phyloP scores from a whole-genome alignment of 2,113 vertebrate species.

The Limanda limanda region DNA sequence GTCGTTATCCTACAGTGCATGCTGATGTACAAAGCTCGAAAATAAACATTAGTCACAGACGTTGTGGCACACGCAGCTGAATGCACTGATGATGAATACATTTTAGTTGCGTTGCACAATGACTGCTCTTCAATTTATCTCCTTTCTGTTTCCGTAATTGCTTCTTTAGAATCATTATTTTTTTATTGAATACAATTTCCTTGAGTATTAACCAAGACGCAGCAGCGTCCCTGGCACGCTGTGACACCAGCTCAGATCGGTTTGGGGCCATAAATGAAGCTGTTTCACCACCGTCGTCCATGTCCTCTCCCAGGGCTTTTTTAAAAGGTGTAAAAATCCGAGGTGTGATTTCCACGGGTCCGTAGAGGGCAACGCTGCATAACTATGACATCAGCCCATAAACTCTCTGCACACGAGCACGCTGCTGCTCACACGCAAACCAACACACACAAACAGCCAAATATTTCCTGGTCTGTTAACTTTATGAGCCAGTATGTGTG shows the following conservation, averaged over 20 bases:
- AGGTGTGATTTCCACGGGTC: constrained; percentile 72
- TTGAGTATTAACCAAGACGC: constrained; percentile 20
- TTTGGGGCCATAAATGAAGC: constrained; percentile 60
- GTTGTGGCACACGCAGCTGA: not conserved
- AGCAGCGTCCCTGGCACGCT: not conserved
- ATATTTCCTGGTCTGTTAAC: constrained; percentile 37
- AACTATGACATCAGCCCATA: constrained; percentile 79
- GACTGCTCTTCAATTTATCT: not conserved
- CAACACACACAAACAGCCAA: constrained; percentile 37
- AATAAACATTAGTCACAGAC: not conserved
- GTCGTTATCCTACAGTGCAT: not conserved
- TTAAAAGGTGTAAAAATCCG: constrained; percentile 59
- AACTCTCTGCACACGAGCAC: constrained; percentile 38
- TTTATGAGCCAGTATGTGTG: constrained; percentile 47
- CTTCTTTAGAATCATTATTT: constrained; percentile 11
- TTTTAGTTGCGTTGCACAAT: not conserved
- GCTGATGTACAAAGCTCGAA: constrained; percentile 4
- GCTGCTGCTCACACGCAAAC: constrained; percentile 2
- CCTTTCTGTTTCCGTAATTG: constrained; percentile 14
- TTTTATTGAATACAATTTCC: constrained; percentile 18
- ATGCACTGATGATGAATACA: constrained; percentile 27
- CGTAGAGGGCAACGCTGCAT: constrained; percentile 64
- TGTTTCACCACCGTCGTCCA: constrained; percentile 56
- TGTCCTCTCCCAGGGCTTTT: constrained; percentile 49
- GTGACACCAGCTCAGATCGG: constrained; percentile 11